Percentiles rank a stretch among this genome's conserved stretches.
phyloP scores from a whole-genome alignment of 1,140 invertebrate genomes.

The Drosophila elegans region DNA sequence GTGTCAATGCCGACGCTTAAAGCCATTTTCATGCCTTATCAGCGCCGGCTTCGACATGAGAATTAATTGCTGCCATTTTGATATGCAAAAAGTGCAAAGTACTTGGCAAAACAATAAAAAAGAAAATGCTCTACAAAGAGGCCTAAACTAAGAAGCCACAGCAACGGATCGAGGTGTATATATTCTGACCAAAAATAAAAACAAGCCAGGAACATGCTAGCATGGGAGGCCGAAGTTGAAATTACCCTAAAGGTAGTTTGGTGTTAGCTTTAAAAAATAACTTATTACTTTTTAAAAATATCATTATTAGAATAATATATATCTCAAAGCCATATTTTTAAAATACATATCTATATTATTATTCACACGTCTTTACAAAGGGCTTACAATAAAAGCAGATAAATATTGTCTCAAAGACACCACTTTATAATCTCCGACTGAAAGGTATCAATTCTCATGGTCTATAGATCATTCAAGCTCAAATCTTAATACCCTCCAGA shows the following conservation, averaged over 20 bases:
- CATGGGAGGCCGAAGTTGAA: neutral
- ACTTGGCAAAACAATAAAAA: conserved; percentile 26
- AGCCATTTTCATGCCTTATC: conserved; percentile 75
- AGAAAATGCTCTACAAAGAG: conserved; percentile 23
- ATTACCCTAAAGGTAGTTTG: neutral
- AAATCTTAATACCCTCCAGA: conserved; percentile 2
- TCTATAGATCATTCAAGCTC: neutral
- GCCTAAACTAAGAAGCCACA: conserved; percentile 22
- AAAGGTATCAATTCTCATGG: neutral
- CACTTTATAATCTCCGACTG: neutral
- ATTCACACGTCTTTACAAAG: too few species aligned
- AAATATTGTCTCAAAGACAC: neutral
- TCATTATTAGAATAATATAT: too few species aligned
- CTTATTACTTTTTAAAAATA: too few species aligned
- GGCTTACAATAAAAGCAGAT: too few species aligned
- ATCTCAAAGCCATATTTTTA: too few species aligned
- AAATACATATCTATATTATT: too few species aligned
- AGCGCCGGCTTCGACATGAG: conserved; percentile 56
- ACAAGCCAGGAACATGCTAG: neutral
- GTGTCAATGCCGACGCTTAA: conserved; percentile 76
- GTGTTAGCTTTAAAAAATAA: too few species aligned
- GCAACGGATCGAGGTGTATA: neutral
- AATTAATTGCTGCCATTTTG: conserved; percentile 81
- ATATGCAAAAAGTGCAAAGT: conserved; percentile 75
- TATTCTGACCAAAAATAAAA: conserved; percentile 3